Evolutionary conservation across 1,140 invertebrate species (phyloP), one percentile per base, ranked within the genome.

Genomic region (Bactericera cockerelli): DNA sequence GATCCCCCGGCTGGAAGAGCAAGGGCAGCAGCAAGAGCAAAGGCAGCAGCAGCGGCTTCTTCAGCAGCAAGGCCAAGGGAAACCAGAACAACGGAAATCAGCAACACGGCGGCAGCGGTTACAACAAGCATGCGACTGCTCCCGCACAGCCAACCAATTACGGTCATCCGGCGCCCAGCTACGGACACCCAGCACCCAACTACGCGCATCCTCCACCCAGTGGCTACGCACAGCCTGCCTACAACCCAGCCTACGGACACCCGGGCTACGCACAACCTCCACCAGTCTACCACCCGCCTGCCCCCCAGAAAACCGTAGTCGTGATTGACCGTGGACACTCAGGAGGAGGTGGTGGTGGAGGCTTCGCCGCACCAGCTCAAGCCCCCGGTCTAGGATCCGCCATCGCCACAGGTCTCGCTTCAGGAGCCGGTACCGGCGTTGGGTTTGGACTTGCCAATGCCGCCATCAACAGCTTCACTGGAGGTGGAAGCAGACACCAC

Each of bases 41-140:
- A 13, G 42, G 42, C n/a, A 49, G 42, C 19, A 49, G 22, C n/a
- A 22, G 42, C 19, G 42, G 42, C 42, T 49, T 49, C 22, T 49
- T 49, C 42, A 19, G n/a, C 22, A 49, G 42, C n/a, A 49, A 49
- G n/a, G 42, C 42, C n/a, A 49, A 49, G n/a, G 42, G 42, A 49
- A 36, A 36, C 16, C n/a, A n/a, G n/a, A 49, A 49, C 42, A 49
- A 49, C n/a, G n/a, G n/a, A n/a, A 8, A 4, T 49, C n/a, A 49
- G 8, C 3, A 16, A 4, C 22, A 49, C 19, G 3, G 19, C 19
- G 8, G 19, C 8, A 22, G 42, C n/a, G n/a, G n/a, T 22, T 22
- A 49, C n/a, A 49, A 49, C 8, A 3, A 16, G 8, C 22, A 16
- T 49, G 42, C 42, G 4, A 6, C 42, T 49, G n/a, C n/a, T 8